Percentiles rank a stretch among this genome's conserved stretches.
phyloP scores from a whole-genome alignment of 2,113 vertebrate genomes.

The Diadophis punctatus region DNA sequence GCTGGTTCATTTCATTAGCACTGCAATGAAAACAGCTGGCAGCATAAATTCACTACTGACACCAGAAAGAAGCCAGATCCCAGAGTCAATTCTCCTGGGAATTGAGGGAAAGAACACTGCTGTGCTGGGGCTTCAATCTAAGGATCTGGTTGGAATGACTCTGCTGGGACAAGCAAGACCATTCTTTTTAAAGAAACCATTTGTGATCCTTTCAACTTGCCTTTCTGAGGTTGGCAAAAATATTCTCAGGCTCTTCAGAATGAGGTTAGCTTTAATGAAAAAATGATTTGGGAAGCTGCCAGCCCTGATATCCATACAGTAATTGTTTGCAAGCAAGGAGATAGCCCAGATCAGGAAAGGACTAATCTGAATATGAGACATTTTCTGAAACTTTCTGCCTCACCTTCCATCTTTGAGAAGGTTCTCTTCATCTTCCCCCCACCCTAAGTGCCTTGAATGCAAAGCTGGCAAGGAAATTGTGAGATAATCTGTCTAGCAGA shows the following conservation, averaged over 20 bases:
- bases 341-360: neutral
- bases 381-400: neutral
- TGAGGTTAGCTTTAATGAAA: neutral
- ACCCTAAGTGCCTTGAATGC: neutral
- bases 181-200: neutral
- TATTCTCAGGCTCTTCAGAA: neutral
- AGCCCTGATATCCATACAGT: neutral
- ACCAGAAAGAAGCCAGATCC: neutral
- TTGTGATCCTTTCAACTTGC: neutral
- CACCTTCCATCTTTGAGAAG: neutral
- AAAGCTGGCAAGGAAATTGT: neutral
- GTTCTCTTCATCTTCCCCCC: no score
- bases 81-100: neutral
- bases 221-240: neutral
- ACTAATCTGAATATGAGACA: neutral
- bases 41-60: neutral
- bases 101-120: neutral
- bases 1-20: neutral
- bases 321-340: neutral
- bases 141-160: neutral
- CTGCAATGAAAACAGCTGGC: neutral
- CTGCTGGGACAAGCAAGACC: neutral
- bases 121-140: neutral
- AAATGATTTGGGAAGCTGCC: neutral
- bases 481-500: neutral